phyloP scores from a whole-genome alignment of 1,140 invertebrate species.

The Trachymyrmex septentrionalis region DNA sequence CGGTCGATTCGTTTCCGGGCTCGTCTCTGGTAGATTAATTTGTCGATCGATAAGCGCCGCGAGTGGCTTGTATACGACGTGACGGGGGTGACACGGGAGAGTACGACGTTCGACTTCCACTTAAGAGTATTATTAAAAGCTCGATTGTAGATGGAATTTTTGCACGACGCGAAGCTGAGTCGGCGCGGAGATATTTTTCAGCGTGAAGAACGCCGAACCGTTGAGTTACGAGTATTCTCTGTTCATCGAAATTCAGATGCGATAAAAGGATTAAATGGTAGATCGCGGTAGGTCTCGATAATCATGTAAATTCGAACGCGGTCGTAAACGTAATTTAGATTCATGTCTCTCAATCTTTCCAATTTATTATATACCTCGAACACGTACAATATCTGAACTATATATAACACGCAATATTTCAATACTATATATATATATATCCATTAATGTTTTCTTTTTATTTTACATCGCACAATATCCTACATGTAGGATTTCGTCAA shows the following conservation, averaged over 20 bases:
- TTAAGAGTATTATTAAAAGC: slow-evolving; percentile 30
- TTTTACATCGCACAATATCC: not conserved
- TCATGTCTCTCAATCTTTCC: not conserved
- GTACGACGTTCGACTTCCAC: not conserved
- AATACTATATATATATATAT: not conserved
- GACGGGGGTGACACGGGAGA: slow-evolving; percentile 1
- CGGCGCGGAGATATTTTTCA: not conserved
- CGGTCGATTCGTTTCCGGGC: slow-evolving; percentile 12
- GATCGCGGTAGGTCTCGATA: not conserved
- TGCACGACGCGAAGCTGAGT: not conserved
- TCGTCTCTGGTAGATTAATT: slow-evolving; percentile 32
- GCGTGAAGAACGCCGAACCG: not conserved
- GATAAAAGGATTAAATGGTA: not conserved
- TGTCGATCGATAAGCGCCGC: slow-evolving; percentile 14
- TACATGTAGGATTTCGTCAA: slow-evolving; percentile 33
- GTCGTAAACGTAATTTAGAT: not conserved
- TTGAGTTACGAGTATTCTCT: not conserved
- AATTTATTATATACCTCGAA: not conserved
- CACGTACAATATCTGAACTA: not conserved
- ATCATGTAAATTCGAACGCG: not conserved
- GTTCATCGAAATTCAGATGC: not conserved
- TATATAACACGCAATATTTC: slow-evolving; percentile 1
- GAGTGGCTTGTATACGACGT: not conserved
- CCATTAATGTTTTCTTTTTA: slow-evolving; percentile 12
- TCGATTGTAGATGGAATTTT: not conserved